phyloP scores from a whole-genome alignment of 92 coral and sea anemone genomes.

The Plumapathes pennacea region DNA sequence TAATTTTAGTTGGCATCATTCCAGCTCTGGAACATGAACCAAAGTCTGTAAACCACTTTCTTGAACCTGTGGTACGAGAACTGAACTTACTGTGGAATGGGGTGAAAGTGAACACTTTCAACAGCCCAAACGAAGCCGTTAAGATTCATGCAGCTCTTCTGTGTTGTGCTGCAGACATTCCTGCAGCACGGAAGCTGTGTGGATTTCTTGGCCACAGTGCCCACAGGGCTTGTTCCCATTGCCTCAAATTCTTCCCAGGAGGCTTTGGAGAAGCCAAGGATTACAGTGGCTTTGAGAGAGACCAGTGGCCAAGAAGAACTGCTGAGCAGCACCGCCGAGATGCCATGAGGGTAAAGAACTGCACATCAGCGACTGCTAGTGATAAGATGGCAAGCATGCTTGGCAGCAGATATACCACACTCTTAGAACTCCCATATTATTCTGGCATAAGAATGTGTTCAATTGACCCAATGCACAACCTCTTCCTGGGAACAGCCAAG shows the following conservation, averaged over 20 bases:
- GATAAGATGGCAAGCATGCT: constrained; percentile 24
- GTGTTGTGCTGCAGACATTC: constrained; percentile 48
- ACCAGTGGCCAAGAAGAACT: constrained; percentile 32
- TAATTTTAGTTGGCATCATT: constrained; percentile 43
- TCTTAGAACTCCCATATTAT: constrained; percentile 38
- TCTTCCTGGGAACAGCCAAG: constrained; percentile 14
- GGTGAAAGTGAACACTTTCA: constrained; percentile 11
- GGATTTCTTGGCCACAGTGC: constrained; percentile 60
- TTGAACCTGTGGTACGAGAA: constrained; percentile 21
- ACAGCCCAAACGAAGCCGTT: constrained; percentile 13
- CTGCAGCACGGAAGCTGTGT: constrained; percentile 58
- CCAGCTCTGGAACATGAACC: constrained; percentile 53
- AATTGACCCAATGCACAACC: constrained; percentile 39
- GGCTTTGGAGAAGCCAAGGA: constrained; percentile 34
- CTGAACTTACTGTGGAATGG: constrained; percentile 38
- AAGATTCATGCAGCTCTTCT: constrained; percentile 29
- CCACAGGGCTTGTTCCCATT: constrained; percentile 38
- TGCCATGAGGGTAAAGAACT: constrained; percentile 26
- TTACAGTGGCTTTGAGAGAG: constrained; percentile 44
- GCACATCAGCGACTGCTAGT: constrained; percentile 17
- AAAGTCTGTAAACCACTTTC: constrained; percentile 42
- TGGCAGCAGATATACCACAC: constrained; percentile 21
- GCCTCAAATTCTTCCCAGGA: constrained; percentile 41
- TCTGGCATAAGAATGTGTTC: constrained; percentile 22
- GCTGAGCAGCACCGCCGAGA: constrained; percentile 28